A percentile compares a stretch with the other conserved stretches of the same genome.
Conservation (phyloP, 1,140 invertebrate genomes). For the Hypothenemus hampei region DNA sequence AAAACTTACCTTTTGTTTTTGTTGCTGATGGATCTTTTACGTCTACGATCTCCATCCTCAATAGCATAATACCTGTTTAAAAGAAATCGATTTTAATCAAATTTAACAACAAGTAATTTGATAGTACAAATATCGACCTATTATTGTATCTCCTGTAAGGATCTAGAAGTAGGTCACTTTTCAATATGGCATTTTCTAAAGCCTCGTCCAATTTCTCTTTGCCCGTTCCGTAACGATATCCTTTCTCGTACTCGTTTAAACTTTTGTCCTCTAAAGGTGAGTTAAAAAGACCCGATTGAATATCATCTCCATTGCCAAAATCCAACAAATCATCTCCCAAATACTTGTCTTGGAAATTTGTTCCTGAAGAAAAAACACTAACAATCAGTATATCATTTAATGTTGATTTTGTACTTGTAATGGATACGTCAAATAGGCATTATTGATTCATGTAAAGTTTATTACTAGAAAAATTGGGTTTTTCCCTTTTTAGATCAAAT, state of each 20-base stretch:
- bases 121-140: conserved; percentile 24
- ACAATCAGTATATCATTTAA: too few relatives aligned
- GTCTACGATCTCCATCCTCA: conserved; percentile 1
- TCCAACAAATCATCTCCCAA: conserved; percentile 30
- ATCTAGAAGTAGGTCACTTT: conserved; percentile 43
- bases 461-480: too few relatives aligned
- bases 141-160: conserved; percentile 44
- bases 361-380: conserved; percentile 29
- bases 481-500: too few relatives aligned
- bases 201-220: conserved; percentile 43
- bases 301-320: conserved; percentile 26
- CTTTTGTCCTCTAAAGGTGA: conserved; percentile 37
- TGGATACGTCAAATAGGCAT: too few relatives aligned
- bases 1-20: neutral
- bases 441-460: too few relatives aligned
- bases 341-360: conserved; percentile 28
- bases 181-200: conserved; percentile 44
- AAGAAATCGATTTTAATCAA: neutral
- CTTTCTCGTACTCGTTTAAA: conserved; percentile 43
- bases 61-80: conserved; percentile 17
- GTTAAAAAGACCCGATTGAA: conserved; percentile 29
- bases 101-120: neutral
- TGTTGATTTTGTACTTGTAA: too few relatives aligned
- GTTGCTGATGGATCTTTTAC: conserved; percentile 2
- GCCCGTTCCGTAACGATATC: conserved; percentile 39